Conservation (phyloP, 2,113 vertebrate genomes). For the Odobenus rosmarus region DNA sequence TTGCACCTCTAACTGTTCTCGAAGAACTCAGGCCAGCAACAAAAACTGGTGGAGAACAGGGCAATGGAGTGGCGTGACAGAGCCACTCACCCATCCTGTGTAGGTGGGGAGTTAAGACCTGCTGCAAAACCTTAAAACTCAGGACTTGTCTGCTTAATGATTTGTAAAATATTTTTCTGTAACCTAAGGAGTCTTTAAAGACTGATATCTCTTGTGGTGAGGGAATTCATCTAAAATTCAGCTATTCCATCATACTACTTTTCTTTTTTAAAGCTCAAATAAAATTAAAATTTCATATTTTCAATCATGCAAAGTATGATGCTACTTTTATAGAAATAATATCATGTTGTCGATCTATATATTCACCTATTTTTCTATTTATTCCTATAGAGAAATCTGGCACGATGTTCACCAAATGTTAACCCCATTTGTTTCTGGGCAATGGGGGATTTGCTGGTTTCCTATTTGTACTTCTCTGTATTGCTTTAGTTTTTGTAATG, state of each 20-base stretch:
- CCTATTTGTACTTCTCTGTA: neutral
- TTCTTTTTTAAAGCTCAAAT: neutral
- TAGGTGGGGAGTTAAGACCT: neutral
- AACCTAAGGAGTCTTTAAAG: neutral
- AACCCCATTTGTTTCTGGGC: neutral
- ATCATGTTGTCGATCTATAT: neutral
- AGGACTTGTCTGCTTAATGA: neutral
- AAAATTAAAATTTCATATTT: neutral
- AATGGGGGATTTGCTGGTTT: neutral
- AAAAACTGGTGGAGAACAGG: neutral
- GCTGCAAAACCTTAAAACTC: neutral
- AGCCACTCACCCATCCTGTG: too few relatives aligned
- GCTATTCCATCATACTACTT: neutral
- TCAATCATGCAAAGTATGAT: neutral
- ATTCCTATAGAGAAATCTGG: too few relatives aligned
- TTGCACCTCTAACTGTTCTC: fast-evolving
- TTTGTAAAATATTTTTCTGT: neutral
- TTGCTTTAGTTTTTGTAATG: neutral
- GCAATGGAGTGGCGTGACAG: fast-evolving
- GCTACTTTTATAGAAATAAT: neutral
- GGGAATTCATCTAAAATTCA: neutral
- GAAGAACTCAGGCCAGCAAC: neutral
- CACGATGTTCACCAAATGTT: neutral
- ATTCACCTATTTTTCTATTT: neutral
- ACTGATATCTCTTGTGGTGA: neutral